Base-by-base conservation (phyloP, 2,888 invertebrate genomes). In the Chesias legatella region DNA sequence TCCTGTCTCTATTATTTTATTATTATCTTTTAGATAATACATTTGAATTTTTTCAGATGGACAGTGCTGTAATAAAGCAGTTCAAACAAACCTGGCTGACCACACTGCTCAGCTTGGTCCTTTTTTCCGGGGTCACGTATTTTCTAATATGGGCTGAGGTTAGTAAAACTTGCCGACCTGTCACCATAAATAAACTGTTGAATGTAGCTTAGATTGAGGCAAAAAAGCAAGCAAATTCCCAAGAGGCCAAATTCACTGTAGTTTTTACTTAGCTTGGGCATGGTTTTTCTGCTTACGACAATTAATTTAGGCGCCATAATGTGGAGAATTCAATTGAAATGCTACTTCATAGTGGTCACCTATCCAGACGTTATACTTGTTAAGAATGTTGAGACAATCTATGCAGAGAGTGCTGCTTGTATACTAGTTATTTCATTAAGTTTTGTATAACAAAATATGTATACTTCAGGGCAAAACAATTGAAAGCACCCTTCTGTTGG, bases 91-190 rank as follows among this genome's bases (percentile, higher is more conserved):
- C 91, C 46, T 95, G 94, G 94, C 67, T 94, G 3, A 93, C 93
- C 23, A 92, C 93, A 31, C 67, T 92, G 10, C 90, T 95, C 47
- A 95, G 94, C 34, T 71, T 91, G 23, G 64, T 91, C 35, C 79
- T 94, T 28, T 92, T 94, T 67, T 72, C 89, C 17, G 90, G 90
- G 23, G 94, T 94, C 21, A 90, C 91, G 53, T 92, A 90, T 63
- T 88, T 96, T 10, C 82, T 96, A 33, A 90, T 94, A 66, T 96
- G 94, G 94, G 95, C 96, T 73, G 97, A 97, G 91, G 95, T 95
- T 83, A 41, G 37, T 35, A 23, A n/a, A n/a, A 17, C 13, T 17
- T 17, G 13, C 13, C 13, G 13, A 5, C 5, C 7, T 20, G 7
- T 7, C 10, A 21, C 1, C 1, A 28, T 10, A 5, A 9, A 33